Evolutionary conservation across 2,797 vertebrate genomes (phyloP).

Genomic region (Oophaga sylvatica): DNA sequence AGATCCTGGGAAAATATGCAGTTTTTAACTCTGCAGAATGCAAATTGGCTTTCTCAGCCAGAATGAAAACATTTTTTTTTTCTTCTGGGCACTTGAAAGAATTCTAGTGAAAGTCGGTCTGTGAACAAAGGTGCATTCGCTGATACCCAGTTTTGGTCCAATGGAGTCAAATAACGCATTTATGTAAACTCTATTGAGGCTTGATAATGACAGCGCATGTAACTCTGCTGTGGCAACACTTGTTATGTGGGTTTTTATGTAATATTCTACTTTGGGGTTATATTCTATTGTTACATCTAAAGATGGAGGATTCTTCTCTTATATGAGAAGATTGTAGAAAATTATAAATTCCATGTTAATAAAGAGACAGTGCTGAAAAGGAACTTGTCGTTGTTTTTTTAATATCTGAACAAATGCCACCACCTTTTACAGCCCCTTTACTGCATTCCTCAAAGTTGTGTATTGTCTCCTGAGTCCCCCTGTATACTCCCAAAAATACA

Average conservation of each 20-base stretch:
- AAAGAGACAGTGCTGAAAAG: no score
- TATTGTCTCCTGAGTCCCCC: no score
- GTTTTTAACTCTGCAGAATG: conserved; percentile 56
- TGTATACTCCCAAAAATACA: no score
- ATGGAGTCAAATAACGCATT: conserved; percentile 37
- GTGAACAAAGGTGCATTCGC: conserved; percentile 43
- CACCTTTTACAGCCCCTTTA: no score
- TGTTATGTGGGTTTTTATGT: not conserved
- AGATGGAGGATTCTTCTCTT: not conserved
- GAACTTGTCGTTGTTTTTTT: no score
- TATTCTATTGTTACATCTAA: not conserved
- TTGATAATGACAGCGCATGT: conserved; percentile 14
- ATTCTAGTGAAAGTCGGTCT: conserved; percentile 30
- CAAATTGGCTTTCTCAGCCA: conserved; percentile 54
- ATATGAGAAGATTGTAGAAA: not conserved
- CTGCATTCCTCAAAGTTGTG: no score
- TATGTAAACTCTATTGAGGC: conserved; percentile 18
- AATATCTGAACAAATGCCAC: no score
- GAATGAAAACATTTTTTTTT: conserved; percentile 51
- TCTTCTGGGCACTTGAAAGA: conserved; percentile 45
- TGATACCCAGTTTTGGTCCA: conserved; percentile 9
- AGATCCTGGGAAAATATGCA: conserved; percentile 62
- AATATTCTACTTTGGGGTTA: not conserved
- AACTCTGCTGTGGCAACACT: not conserved
- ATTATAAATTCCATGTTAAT: not conserved